These are phyloP conservation scores for Euura saliciscinereae DNA, from an alignment of 1,140 invertebrate species.

Conservation along the genomic window DNA sequence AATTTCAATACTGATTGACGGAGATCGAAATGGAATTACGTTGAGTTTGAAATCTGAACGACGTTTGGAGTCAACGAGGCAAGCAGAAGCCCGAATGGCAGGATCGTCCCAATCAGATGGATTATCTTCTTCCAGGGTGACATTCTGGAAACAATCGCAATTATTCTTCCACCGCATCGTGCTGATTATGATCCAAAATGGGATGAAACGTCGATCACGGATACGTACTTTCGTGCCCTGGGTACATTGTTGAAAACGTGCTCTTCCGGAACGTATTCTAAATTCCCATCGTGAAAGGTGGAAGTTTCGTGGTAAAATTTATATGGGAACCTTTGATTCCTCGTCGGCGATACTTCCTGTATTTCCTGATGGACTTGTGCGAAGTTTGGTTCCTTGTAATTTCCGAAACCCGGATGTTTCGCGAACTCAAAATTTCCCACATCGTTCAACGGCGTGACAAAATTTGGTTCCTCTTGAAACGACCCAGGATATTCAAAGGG, in stretches of 20 bases:
- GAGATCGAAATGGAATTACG: slow-evolving; percentile 35
- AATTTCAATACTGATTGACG: too few relatives aligned
- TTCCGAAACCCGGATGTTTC: background rate
- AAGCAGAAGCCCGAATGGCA: slow-evolving; percentile 53
- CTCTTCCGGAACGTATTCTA: slow-evolving; percentile 24
- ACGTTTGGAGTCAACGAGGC: slow-evolving; percentile 51
- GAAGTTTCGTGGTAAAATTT: slow-evolving; percentile 33
- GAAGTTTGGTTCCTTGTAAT: background rate
- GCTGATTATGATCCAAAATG: background rate
- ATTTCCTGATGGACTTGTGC: too few relatives aligned
- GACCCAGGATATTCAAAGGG: background rate
- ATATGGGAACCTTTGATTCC: slow-evolving; percentile 40
- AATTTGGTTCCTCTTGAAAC: background rate
- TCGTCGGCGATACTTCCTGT: slow-evolving; percentile 12
- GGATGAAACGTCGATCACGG: background rate
- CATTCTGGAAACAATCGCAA: slow-evolving; percentile 29
- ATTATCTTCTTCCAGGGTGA: slow-evolving; percentile 54
- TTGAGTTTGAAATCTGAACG: slow-evolving; percentile 40
- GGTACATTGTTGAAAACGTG: slow-evolving; percentile 11
- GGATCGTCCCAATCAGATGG: slow-evolving; percentile 49
- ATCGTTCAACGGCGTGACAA: background rate
- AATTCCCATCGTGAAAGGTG: slow-evolving; percentile 17
- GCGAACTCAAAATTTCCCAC: background rate
- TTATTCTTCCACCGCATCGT: background rate
- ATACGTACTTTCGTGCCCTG: background rate